These are phyloP conservation scores for Oxyura jamaicensis DNA, from an alignment of 2,113 vertebrate genomes.

Conservation along the genomic window DNA sequence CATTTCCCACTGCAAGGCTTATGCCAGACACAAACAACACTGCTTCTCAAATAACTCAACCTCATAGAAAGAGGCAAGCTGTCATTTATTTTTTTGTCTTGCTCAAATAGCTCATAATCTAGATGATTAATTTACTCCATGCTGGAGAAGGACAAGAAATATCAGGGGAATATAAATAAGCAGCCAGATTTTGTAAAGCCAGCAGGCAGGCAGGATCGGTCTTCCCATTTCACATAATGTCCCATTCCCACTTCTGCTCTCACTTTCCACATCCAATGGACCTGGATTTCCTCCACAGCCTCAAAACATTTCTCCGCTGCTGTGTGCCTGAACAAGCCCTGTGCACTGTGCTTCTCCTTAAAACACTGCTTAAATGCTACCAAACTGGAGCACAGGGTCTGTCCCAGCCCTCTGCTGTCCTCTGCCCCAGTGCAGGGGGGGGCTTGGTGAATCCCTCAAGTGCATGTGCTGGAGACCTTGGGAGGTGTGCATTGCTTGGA, in stretches of 20 bases:
- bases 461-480: fast-evolving
- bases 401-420: background rate
- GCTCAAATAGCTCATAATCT: slow-evolving; percentile 3
- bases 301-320: background rate
- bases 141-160: background rate
- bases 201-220: background rate
- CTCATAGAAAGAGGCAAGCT: background rate
- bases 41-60: slow-evolving; percentile 18
- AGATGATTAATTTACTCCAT: background rate
- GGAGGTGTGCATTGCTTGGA: background rate
- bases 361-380: background rate
- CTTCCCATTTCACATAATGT: background rate
- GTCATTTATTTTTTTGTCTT: slow-evolving; percentile 19
- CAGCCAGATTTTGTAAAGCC: background rate
- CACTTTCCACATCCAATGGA: fast-evolving
- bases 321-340: background rate
- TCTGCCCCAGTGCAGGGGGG: background rate
- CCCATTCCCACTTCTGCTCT: background rate
- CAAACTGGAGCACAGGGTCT: background rate
- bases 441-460: background rate
- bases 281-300: background rate
- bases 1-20: background rate
- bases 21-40: background rate
- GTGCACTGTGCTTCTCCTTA: background rate
- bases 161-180: background rate